These are phyloP conservation scores for Galaxias olidus DNA, from an alignment of 2,797 vertebrate species.

Conservation along the genomic window DNA sequence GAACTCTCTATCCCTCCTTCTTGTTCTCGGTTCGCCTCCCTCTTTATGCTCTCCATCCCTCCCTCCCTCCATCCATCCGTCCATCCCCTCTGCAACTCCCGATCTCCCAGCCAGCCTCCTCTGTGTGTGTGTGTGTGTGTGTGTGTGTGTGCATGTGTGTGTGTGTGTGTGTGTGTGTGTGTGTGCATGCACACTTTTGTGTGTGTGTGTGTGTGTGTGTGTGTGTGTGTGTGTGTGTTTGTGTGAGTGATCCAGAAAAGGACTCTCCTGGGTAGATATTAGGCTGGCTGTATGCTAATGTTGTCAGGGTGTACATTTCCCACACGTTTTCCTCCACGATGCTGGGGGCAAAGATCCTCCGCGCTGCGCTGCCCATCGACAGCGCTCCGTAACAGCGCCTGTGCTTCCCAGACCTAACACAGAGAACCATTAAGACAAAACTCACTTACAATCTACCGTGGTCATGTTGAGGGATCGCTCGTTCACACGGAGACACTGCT, in stretches of 20 bases:
- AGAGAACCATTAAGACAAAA: no score
- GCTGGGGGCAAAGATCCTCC: background rate
- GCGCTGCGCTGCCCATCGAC: background rate
- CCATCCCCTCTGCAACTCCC: background rate
- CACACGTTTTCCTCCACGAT: background rate
- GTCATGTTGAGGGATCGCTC: no score
- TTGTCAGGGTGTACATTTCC: conserved; percentile 17
- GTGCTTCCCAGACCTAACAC: no score
- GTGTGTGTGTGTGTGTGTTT: background rate
- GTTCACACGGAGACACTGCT: no score
- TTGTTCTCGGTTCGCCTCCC: conserved; percentile 7
- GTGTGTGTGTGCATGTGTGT: no score
- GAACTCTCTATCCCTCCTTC: background rate
- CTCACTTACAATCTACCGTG: no score
- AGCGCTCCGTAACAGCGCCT: background rate
- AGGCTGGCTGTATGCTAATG: conserved; percentile 26
- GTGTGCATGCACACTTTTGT: no score
- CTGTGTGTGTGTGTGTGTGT: no score
- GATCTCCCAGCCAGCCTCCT: no score
- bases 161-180: no score
- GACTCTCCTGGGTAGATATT: conserved; percentile 21
- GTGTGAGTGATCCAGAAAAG: background rate
- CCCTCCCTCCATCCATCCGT: background rate
- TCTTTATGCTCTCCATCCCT: background rate
- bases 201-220: no score